Base-by-base conservation (phyloP, 2,888 invertebrate species). In the Stenurella melanura region DNA sequence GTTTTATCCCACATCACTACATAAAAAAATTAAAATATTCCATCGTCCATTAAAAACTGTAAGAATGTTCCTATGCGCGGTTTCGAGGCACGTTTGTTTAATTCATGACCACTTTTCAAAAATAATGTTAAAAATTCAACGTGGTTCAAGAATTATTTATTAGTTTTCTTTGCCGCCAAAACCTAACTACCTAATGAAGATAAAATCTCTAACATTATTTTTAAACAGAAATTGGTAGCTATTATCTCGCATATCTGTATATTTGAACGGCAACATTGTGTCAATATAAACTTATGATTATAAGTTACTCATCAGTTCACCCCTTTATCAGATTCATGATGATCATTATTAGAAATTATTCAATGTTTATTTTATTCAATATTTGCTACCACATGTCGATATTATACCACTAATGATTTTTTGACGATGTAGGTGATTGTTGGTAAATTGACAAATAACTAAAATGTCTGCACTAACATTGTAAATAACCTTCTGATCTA, bases 341-440 rank as follows among this genome's bases (percentile, higher is more conserved):
- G 30, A 30, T 30, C 34, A 63, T 63, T 63, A 50, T n/a, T 50
- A n/a, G 50, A 50, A 50, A 63, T 63, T 63, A 64, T 64, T 12
- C 34, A 64, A 64, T 42, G 64, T 64, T 64, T 50, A 50, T n/a
- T 50, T 50, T n/a, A n/a, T 50, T 50, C 50, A 50, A 50, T 50
- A 50, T 50, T 50, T 50, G 50, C 50, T n/a, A 3, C 38, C 17
- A 2, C 26, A 30, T 63, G 9, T 34, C 26, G 9, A 30, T 17
- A 63, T 30, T 63, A 30, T 30, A 34, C 63, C 18, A 30, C 61
- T 61, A 61, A 61, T 61, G 61, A 30, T 30, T 30, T 61, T 61
- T 61, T 61, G 61, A 61, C n/a, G 21, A 61, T 61, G 26, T 58
- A 21, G 26, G 50, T 50, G 50, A 50, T 6, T n/a, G 50, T n/a